Conservation (phyloP, 2,888 invertebrate species). For the Eucera pruinosa region DNA sequence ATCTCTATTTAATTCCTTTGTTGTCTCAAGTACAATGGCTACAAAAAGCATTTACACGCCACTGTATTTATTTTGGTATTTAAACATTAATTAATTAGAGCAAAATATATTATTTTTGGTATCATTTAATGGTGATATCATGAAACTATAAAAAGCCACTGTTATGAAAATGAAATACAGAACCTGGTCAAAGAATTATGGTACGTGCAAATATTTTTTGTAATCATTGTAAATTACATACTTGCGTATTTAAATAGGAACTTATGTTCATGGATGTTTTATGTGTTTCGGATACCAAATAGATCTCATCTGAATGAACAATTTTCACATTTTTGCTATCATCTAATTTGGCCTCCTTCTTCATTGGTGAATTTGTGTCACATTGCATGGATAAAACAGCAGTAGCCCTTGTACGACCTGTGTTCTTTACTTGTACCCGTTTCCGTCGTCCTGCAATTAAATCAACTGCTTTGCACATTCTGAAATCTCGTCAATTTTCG, state of each 20-base stretch:
- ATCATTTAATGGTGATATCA: too few species aligned
- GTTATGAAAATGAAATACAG: too few species aligned
- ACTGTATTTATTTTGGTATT: too few species aligned
- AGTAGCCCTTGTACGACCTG: constrained; percentile 29
- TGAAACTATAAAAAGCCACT: too few species aligned
- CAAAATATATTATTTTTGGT: too few species aligned
- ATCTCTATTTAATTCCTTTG: too few species aligned
- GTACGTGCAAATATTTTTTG: background rate
- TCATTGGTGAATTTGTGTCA: constrained; percentile 25
- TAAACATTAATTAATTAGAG: too few species aligned
- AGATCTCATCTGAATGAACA: background rate
- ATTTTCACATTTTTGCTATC: constrained; percentile 16
- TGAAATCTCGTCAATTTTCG: background rate
- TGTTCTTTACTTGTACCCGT: constrained; percentile 20
- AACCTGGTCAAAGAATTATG: too few species aligned
- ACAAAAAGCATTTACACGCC: too few species aligned
- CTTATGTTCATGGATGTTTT: constrained; percentile 35
- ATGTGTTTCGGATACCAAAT: constrained; percentile 6
- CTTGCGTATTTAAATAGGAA: constrained; percentile 41
- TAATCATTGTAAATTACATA: constrained; percentile 30
- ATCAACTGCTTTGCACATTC: background rate
- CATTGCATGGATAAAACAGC: constrained; percentile 8
- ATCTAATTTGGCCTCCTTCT: constrained; percentile 50
- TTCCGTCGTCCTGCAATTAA: constrained; percentile 51
- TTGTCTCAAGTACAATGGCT: too few species aligned